Evolutionary conservation across 1,140 invertebrate genomes (phyloP).

Genomic region (Aphis craccivora): DNA sequence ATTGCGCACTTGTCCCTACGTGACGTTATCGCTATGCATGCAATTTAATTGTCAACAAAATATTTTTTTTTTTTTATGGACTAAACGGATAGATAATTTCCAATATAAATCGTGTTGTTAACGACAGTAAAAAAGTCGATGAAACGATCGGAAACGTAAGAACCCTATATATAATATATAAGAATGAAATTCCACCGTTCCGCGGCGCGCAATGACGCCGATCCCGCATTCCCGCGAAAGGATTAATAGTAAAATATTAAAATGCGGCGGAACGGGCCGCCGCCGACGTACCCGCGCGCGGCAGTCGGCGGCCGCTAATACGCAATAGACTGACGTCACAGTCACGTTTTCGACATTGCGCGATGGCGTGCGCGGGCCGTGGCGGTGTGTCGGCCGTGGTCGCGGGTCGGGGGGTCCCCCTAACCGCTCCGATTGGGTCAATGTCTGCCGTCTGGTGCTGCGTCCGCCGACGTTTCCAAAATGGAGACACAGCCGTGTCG

Average conservation of each 20-base stretch:
- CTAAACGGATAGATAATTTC: background rate
- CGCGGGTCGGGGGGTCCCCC: conserved; percentile 57
- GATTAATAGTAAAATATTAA: background rate
- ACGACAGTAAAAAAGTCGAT: background rate
- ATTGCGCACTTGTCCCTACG: no score
- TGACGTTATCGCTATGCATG: background rate
- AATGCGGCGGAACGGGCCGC: background rate
- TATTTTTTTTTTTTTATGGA: background rate
- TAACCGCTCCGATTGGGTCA: conserved; percentile 62
- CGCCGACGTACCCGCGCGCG: background rate
- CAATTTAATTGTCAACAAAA: background rate
- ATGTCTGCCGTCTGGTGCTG: conserved; percentile 61
- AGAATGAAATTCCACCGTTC: no score
- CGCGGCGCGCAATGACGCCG: no score
- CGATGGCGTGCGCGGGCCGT: conserved; percentile 36
- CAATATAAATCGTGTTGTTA: background rate
- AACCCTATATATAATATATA: no score
- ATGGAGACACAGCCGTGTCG: conserved; percentile 59
- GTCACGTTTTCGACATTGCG: conserved; percentile 57
- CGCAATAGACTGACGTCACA: conserved; percentile 54
- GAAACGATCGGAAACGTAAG: background rate
- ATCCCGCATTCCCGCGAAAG: background rate
- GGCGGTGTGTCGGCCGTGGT: background rate
- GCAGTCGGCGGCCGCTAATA: background rate
- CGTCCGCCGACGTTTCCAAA: conserved; percentile 61